Percentiles rank a stretch among this genome's conserved stretches.
phyloP scores from a whole-genome alignment of 2,797 vertebrate species.

The Gallinago stenura region DNA sequence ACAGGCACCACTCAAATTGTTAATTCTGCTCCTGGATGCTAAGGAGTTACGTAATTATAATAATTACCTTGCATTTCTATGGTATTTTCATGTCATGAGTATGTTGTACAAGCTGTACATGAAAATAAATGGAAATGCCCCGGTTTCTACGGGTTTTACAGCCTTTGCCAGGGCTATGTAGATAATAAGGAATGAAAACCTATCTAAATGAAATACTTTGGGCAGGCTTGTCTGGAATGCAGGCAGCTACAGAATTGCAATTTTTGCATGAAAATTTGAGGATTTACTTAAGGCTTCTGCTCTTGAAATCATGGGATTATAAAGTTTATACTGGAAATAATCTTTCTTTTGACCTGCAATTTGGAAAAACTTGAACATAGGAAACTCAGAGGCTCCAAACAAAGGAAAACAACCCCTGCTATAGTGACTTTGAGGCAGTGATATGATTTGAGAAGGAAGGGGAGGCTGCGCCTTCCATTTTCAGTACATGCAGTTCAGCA shows the following conservation, averaged over 20 bases:
- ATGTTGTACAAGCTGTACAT: not conserved
- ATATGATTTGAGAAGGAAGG: not conserved
- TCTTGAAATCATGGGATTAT: not conserved
- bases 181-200: conserved; percentile 1
- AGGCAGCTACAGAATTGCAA: not conserved
- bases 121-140: conserved; percentile 20
- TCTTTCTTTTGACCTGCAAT: not conserved
- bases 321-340: not conserved
- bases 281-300: not conserved
- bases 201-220: conserved; percentile 10
- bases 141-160: not conserved
- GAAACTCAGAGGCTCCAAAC: not conserved
- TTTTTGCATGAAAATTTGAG: not conserved
- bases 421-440: not conserved
- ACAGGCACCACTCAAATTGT: not conserved
- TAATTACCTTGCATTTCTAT: conserved; percentile 23
- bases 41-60: conserved; percentile 34
- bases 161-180: not conserved
- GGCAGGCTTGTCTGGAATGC: not conserved
- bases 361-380: not conserved
- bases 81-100: not conserved
- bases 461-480: not conserved
- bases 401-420: not conserved
- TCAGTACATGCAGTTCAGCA: not conserved
- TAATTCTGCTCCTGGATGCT: conserved; percentile 42